Base-by-base conservation (phyloP, 2,888 invertebrate species). In the Eubasilissa splendida region DNA sequence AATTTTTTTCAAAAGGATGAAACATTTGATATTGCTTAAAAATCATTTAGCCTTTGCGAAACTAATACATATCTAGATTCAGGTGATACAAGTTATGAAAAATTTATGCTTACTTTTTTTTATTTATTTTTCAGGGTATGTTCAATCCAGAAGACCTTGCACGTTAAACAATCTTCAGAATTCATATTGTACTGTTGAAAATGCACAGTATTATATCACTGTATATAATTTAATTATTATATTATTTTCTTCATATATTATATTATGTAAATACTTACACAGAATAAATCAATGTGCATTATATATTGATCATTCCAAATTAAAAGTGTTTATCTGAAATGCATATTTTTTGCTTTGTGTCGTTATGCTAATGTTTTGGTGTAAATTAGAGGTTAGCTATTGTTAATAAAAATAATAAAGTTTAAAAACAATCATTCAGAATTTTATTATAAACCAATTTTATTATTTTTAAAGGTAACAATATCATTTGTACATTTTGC, bases 61-160 rank as follows among this genome's bases (percentile, higher is more conserved):
- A 42, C 7, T 42, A 42, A 22, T 22, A 1, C 22, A 22, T 22
- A 22, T 42, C 7, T 7, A 42, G 7, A 42, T 42, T 42, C 42
- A 42, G 42, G 7, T 42, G 3, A 42, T 12, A 12, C 12, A 59
- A n/a, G n/a, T 59, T 14, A 12, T 7, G 59, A 59, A 59, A 59
- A 10, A 59, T 12, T 11, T 12, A n/a, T 10, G n/a, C n/a, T 12
- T n/a, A 10, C 59, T 4, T 7, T 12, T 7, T 12, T 59, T 7
- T 7, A 42, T 68, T 85, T 86, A 86, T 86, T 87, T 87, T 92
- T 54, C 90, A 95, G 95, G 96, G 96, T 85, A 96, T 96, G 96
- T 96, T 96, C 91, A 95, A 95, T 88, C 95, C 96, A 50, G 96
- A 96, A 78, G 96, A 96, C 88, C 91, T 96, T 89, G 92, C 93